phyloP scores from a whole-genome alignment of 2,888 invertebrate species.

The Dorcus hopei region DNA sequence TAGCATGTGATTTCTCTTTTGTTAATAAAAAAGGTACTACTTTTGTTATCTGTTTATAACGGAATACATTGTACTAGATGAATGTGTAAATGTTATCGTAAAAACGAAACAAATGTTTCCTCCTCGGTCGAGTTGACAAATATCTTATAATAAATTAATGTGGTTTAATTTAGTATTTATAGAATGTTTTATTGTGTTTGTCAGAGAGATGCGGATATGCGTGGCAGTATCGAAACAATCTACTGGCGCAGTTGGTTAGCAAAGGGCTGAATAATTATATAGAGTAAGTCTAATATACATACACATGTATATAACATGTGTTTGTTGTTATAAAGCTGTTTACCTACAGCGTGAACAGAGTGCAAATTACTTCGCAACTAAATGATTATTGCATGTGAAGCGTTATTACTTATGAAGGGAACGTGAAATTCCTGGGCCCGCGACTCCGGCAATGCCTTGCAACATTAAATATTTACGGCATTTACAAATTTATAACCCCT shows the following conservation, averaged over 20 bases:
- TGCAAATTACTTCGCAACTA: conserved; percentile 46
- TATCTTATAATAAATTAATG: not conserved
- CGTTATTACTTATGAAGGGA: conserved; percentile 42
- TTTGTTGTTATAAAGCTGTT: conserved; percentile 43
- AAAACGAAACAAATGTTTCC: too few relatives aligned
- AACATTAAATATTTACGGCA: conserved; percentile 46
- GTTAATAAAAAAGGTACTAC: too few relatives aligned
- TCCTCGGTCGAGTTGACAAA: too few relatives aligned
- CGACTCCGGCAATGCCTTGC: conserved; percentile 39
- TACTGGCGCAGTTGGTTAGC: conserved; percentile 1
- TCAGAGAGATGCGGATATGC: not conserved
- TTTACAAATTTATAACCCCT: conserved; percentile 49
- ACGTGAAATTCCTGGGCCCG: conserved; percentile 43
- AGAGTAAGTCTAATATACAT: conserved; percentile 36
- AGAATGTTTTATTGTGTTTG: not conserved
- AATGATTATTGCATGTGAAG: conserved; percentile 48
- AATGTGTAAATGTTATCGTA: too few relatives aligned
- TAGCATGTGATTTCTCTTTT: too few relatives aligned
- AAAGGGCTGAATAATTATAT: conserved; percentile 29
- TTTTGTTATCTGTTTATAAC: too few relatives aligned
- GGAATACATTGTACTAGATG: too few relatives aligned
- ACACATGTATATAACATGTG: conserved; percentile 38
- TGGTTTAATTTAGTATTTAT: conserved; percentile 2
- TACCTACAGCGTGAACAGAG: conserved; percentile 38
- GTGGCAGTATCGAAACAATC: conserved; percentile 10